Evolutionary conservation across 2,888 invertebrate species (phyloP).

Genomic region (Schizaphis graminum): DNA sequence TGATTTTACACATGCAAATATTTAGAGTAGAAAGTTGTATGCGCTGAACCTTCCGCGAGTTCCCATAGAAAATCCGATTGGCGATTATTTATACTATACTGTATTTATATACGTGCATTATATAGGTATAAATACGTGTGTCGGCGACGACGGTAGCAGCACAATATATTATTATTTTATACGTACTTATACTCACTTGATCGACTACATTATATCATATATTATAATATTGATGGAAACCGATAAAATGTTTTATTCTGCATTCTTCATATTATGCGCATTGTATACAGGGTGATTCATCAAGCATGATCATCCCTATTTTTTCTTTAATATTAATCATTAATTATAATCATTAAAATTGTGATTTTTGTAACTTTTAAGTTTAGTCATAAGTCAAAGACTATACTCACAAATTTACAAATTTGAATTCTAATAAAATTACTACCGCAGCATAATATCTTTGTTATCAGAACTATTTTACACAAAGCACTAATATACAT

Average conservation of each 20-base stretch:
- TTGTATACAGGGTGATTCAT: not conserved
- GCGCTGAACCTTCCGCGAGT: not conserved
- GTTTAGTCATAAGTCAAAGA: too few relatives aligned
- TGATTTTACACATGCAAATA: not conserved
- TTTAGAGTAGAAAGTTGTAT: conserved; percentile 18
- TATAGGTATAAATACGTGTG: not conserved
- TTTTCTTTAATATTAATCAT: too few relatives aligned
- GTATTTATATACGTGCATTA: not conserved
- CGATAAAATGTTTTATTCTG: conserved; percentile 15
- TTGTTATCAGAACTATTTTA: not conserved
- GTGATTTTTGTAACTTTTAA: too few relatives aligned
- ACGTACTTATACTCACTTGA: not conserved
- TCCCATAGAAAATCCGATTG: not conserved
- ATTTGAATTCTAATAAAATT: too few relatives aligned
- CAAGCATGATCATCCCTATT: too few relatives aligned
- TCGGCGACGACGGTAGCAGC: not conserved
- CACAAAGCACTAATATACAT: not conserved
- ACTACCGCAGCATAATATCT: too few relatives aligned
- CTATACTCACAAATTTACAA: too few relatives aligned
- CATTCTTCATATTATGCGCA: not conserved
- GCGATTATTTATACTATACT: not conserved
- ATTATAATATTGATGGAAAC: not conserved
- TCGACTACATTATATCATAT: not conserved
- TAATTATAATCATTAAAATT: too few relatives aligned
- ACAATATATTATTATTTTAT: conserved; percentile 15